Evolutionary conservation across 2,113 vertebrate species (phyloP), one percentile per base, ranked within the genome.

Genomic region (Dasyurus viverrinus): DNA sequence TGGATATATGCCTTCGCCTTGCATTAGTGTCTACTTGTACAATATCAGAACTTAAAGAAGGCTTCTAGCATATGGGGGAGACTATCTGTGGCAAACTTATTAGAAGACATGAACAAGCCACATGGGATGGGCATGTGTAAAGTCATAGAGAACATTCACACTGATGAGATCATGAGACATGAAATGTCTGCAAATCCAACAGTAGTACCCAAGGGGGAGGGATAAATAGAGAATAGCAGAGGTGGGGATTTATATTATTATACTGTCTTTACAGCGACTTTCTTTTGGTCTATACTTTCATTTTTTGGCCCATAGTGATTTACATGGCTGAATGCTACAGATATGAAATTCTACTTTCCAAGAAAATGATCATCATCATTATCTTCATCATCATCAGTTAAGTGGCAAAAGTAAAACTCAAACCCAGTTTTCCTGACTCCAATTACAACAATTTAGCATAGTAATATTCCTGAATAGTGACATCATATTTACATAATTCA

Each of bases 211-310:
- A 84, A 42, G 36, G 8, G 68, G 68, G n/a, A 84, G 19, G 6
- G 19, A 42, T 19, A 42, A 84, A 16, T 84, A 7, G 19, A n/a
- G n/a, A 76, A 30, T 68, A 36, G 57, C 8, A 25, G 11, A 68
- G 30, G 11, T 8, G 8, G 10, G 10, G 19, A n/a, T 42, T 23
- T n/a, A 23, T 23, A 84, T 42, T 57, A 57, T 23, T 52, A 0
- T 53, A n/a, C 2, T 91, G 60, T 57, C 19, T 93, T 36, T 30
- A 52, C 14, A 54, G 25, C 54, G 95, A 53, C 89, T 92, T 90
- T 92, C 53, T 89, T 95, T 84, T n/a, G 92, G n/a, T 24, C 26
- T 53, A 42, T 42, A 22, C n/a, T 90, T 93, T 48, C 60, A 89
- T 46, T 76, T 19, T 68, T 0, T 93, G 50, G 54, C 27, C 68